Percentiles rank a stretch among this genome's conserved stretches.
Evolutionary conservation across 2,888 invertebrate species (phyloP).

Genomic region (Drosophila putrida): DNA sequence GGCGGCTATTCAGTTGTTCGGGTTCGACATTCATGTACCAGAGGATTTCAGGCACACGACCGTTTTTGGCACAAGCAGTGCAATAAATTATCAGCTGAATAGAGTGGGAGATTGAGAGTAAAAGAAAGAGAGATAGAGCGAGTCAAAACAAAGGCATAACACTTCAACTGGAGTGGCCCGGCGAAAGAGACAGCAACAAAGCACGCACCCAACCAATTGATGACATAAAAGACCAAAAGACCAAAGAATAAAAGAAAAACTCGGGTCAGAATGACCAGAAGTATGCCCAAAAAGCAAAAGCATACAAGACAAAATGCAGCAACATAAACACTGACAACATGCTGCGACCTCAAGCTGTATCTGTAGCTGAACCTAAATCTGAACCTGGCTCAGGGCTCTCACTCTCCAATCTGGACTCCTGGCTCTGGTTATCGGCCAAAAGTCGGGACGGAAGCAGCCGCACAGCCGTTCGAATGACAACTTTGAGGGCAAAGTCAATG

Average conservation of each 20-base stretch:
- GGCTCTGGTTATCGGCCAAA: constrained; percentile 51
- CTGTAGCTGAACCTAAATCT: constrained; percentile 57
- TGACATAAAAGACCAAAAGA: constrained; percentile 56
- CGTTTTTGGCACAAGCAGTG: constrained; percentile 74
- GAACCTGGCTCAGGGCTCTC: constrained; percentile 17
- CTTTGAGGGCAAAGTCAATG: constrained; percentile 82
- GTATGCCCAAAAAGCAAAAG: constrained; percentile 62
- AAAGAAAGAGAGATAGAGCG: constrained; percentile 11
- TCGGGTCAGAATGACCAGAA: constrained; percentile 66
- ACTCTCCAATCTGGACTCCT: neutral
- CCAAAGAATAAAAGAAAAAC: constrained; percentile 32
- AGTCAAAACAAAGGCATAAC: constrained; percentile 59
- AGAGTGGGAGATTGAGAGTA: constrained; percentile 17
- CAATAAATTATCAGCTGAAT: constrained; percentile 79
- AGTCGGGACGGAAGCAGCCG: constrained; percentile 57
- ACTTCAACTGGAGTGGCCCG: constrained; percentile 46
- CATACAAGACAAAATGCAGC: constrained; percentile 62
- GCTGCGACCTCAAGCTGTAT: constrained; percentile 68
- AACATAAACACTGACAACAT: constrained; percentile 78
- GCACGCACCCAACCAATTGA: constrained; percentile 74
- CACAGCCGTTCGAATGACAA: constrained; percentile 70
- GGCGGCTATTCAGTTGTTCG: constrained; percentile 40
- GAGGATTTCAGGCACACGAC: constrained; percentile 74
- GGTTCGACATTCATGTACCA: constrained; percentile 47
- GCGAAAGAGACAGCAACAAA: constrained; percentile 55